Evolutionary conservation across 2,888 invertebrate genomes (phyloP), one percentile per base, ranked within the genome.

Genomic region (Dicycla oo): DNA sequence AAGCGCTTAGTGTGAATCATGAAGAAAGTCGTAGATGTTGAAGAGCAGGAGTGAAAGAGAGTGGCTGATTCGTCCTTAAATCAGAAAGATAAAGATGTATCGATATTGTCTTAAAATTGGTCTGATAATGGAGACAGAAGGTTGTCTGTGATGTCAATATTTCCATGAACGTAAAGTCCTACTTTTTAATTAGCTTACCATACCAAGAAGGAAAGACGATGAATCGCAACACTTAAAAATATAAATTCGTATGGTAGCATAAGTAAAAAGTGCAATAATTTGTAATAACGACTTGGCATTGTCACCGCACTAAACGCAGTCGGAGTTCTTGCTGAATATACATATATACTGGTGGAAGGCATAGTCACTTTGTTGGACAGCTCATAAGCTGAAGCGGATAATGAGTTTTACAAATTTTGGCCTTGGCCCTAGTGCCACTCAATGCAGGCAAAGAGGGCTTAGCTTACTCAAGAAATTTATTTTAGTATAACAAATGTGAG

Each of bases 241-340:
- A 81, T 73, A 60, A 78, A 69, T 64, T 53, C 66, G 56, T 81
- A 78, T 81, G 81, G 72, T 20, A 64, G n/a, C 30, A 57, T 75
- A 75, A 78, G 82, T 81, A 83, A 82, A 84, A 88, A 82, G 81
- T 66, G 87, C 84, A 85, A 90, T 90, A 90, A 90, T 86, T 89
- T 81, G 85, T 85, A 81, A 87, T 89, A 90, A 90, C 88, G 90
- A 89, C 88, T 89, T 89, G 89, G 89, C 90, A 87, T 87, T 86
- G 87, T 87, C 86, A 79, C 80, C 80, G 80, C 80, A 82, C 86
- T 86, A 88, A 88, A 88, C 85, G 89, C 84, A 87, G 84, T 69
- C 73, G 78, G 82, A 83, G 82, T 76, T 62, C 73, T 75, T 74
- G 73, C 66, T 71, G 53, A 68, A 34, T n/a, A 57, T 76, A 26